Base-by-base conservation (phyloP, 2,797 vertebrate genomes). In the Acipenser transmontanus region DNA sequence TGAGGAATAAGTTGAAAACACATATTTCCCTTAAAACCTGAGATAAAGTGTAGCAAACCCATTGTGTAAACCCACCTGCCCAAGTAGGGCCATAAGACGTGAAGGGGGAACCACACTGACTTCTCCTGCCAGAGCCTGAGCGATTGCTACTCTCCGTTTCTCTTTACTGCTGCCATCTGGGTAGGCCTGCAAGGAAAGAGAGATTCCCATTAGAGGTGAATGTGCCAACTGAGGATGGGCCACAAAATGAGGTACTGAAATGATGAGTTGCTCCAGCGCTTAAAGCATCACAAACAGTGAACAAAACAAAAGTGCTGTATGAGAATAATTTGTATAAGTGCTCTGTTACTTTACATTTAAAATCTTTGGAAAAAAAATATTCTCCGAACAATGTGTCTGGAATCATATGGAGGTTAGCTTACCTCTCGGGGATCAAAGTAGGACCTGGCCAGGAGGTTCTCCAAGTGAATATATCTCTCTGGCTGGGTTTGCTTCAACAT, bases 371-470 rank as follows among this genome's bases (percentile, higher is more conserved):
- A 4, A 4, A 34, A 34, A 34, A 34, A 34, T 4, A 34, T 34
- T 34, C 2, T 34, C 34, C 1, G 4, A 34, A 34, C 34, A 34
- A 34, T 34, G 34, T 34, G 34, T 34, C 34, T 34, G 34, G 34
- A 34, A n/a, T 56, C 12, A 57, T 47, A 63, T n/a, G 34, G 34
- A 34, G 34, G 0, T 34, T 34, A 11, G 4, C 80, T 52, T 85
- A 96, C 97, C 92, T 99, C 97, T 78, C 95, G 90, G 69, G 97
- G 97, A 81, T 99, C 97, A 65, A 99, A 99, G 75, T 99, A 99
- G 49, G 97, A 99, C 34, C 97, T 89, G 34, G 97, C 97, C 77
- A 99, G 84, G 69, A 99, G 93, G 75, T 99, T 99, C 81, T 99
- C 95, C 9, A 99, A 86, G 78, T 99, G 94, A 77, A 99, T 98